Evolutionary conservation across 2,888 invertebrate genomes (phyloP).

Genomic region (Callinectes sapidus): DNA sequence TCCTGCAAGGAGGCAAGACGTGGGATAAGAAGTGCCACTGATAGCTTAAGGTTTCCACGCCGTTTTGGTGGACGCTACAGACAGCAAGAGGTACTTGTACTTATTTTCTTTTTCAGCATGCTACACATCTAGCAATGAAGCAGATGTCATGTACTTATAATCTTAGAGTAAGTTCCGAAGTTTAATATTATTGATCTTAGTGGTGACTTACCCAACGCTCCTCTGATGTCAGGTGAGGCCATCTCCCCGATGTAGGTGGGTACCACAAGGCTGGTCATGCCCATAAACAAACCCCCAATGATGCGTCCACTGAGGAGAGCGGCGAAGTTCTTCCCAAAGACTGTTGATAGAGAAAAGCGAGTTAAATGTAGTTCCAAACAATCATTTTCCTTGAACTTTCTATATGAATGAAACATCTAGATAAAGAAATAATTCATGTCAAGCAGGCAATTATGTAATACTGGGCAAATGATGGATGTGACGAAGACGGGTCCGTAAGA

Average conservation of each 20-base stretch:
- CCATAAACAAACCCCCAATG: slow-evolving; percentile 87
- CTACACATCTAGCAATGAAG: neutral
- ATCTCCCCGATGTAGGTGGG: slow-evolving; percentile 96
- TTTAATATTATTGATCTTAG: neutral
- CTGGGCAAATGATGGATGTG: too few relatives aligned
- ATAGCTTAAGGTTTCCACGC: too few relatives aligned
- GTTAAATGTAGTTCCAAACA: neutral
- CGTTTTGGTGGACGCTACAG: too few relatives aligned
- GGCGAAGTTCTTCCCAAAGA: slow-evolving; percentile 82
- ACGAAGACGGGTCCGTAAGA: too few relatives aligned
- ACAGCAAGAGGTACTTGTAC: too few relatives aligned
- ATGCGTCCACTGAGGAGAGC: slow-evolving; percentile 88
- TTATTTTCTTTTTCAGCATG: too few relatives aligned
- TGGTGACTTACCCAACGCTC: slow-evolving; percentile 83
- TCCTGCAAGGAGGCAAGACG: slow-evolving; percentile 42
- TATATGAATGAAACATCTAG: neutral
- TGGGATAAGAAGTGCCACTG: neutral
- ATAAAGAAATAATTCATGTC: too few relatives aligned
- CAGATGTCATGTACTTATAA: neutral
- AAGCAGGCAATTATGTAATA: too few relatives aligned
- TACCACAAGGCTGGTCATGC: slow-evolving; percentile 89
- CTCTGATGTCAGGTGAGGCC: slow-evolving; percentile 92
- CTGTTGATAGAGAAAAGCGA: slow-evolving; percentile 74
- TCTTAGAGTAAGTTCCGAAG: neutral
- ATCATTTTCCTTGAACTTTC: neutral